Evolutionary conservation across 2,888 invertebrate genomes (phyloP).

Genomic region (Andrena marginata): DNA sequence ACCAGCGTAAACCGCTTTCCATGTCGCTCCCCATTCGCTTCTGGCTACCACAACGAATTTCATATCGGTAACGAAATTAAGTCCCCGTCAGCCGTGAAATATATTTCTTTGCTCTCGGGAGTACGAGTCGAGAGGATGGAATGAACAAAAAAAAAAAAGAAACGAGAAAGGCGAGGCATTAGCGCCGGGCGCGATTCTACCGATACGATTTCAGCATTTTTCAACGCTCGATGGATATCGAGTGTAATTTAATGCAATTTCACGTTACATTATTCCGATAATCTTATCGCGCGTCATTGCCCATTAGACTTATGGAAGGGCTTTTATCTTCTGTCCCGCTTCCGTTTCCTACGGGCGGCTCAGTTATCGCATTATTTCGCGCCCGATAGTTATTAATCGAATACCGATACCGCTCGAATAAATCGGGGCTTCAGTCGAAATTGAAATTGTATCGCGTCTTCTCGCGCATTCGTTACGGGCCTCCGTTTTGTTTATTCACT

Average conservation of each 20-base stretch:
- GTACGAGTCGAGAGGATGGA: background rate
- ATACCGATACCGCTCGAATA: constrained; percentile 55
- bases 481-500: background rate
- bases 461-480: background rate
- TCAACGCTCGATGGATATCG: constrained; percentile 65
- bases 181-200: constrained; percentile 55
- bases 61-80: constrained; percentile 69
- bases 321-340: constrained; percentile 64
- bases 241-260: constrained; percentile 71
- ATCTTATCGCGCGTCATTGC: constrained; percentile 72
- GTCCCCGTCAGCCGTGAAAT: constrained; percentile 68
- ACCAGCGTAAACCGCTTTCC: constrained; percentile 34
- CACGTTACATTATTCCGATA: constrained; percentile 73
- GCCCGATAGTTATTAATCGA: constrained; percentile 67
- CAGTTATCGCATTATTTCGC: constrained; percentile 63
- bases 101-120: constrained; percentile 53
- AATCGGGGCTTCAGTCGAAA: constrained; percentile 53
- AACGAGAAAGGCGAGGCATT: constrained; percentile 35
- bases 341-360: constrained; percentile 41
- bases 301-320: constrained; percentile 67
- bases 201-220: constrained; percentile 67
- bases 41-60: constrained; percentile 58
- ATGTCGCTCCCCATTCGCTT: constrained; percentile 37
- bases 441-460: constrained; percentile 33
- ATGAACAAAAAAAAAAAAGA: background rate